Evolutionary conservation across 92 coral and sea anemone species (phyloP).

Genomic region (Actinostola sp.): DNA sequence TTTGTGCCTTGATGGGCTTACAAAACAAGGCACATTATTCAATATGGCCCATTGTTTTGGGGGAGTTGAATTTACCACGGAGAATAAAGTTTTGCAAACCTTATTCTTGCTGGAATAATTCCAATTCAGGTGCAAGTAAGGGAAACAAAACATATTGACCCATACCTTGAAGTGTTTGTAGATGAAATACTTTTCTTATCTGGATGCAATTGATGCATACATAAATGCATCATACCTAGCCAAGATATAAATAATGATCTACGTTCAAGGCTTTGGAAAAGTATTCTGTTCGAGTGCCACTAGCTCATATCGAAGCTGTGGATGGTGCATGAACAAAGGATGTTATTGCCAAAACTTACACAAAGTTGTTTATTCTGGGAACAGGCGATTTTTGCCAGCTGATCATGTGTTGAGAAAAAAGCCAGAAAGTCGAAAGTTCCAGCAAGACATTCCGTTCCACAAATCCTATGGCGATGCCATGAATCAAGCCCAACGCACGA

Average conservation of each 20-base stretch:
- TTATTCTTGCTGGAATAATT: conserved; percentile 16
- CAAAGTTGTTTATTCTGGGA: conserved; percentile 42
- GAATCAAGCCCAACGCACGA: conserved; percentile 3
- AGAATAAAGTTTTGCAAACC: conserved; percentile 17
- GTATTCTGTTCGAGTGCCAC: conserved; percentile 33
- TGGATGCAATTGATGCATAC: conserved; percentile 16
- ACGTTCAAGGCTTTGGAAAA: conserved; percentile 16
- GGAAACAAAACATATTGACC: conserved; percentile 34
- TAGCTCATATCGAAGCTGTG: conserved; percentile 38
- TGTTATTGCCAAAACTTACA: conserved; percentile 27
- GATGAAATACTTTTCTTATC: too few relatives aligned
- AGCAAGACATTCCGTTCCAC: conserved; percentile 19
- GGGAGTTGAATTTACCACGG: conserved; percentile 27
- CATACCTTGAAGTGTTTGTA: conserved; percentile 9
- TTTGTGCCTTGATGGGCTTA: background rate
- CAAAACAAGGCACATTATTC: conserved; percentile 25
- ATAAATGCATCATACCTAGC: conserved; percentile 6
- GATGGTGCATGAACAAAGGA: conserved; percentile 37
- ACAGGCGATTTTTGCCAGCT: conserved; percentile 42
- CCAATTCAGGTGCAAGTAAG: conserved; percentile 31
- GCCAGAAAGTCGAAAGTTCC: conserved; percentile 1
- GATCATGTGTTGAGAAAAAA: conserved; percentile 16
- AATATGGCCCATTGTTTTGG: conserved; percentile 39
- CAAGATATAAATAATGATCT: conserved; percentile 16
- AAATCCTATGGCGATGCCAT: conserved; percentile 32